Conservation (phyloP, 1,140 invertebrate genomes). For the Stenopsyche tienmushanensis region DNA sequence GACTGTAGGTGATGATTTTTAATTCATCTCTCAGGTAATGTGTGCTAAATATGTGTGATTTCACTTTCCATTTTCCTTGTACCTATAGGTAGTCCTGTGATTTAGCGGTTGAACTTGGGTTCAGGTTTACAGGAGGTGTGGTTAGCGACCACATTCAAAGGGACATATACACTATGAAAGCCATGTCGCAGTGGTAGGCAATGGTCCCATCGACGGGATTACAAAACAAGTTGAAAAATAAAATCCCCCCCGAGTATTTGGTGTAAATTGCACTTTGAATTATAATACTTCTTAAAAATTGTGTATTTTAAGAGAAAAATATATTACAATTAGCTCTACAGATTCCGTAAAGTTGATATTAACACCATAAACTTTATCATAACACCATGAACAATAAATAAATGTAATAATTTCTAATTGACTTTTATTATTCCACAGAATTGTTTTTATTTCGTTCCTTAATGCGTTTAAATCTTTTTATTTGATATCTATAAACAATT, state of each 20-base stretch:
- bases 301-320: conserved; percentile 8
- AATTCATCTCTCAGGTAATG: background rate
- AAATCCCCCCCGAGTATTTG: conserved; percentile 20
- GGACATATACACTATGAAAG: too few relatives aligned
- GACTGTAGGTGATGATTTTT: background rate
- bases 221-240: too few relatives aligned
- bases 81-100: too few relatives aligned
- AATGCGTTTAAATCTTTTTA: too few relatives aligned
- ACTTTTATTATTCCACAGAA: conserved; percentile 9
- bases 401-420: background rate
- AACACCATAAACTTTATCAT: conserved; percentile 21
- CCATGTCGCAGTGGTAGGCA: too few relatives aligned
- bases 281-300: conserved; percentile 27
- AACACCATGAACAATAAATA: conserved; percentile 33
- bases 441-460: too few relatives aligned
- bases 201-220: too few relatives aligned
- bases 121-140: too few relatives aligned
- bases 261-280: conserved; percentile 37
- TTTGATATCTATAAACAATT: too few relatives aligned
- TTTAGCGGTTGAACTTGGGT: too few relatives aligned
- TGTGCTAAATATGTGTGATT: background rate
- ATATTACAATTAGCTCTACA: background rate
- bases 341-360: background rate
- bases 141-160: too few relatives aligned
- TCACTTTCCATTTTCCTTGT: background rate